These are phyloP conservation scores for Campoletis sonorensis DNA, from an alignment of 1,140 invertebrate genomes.

Conservation along the genomic window DNA sequence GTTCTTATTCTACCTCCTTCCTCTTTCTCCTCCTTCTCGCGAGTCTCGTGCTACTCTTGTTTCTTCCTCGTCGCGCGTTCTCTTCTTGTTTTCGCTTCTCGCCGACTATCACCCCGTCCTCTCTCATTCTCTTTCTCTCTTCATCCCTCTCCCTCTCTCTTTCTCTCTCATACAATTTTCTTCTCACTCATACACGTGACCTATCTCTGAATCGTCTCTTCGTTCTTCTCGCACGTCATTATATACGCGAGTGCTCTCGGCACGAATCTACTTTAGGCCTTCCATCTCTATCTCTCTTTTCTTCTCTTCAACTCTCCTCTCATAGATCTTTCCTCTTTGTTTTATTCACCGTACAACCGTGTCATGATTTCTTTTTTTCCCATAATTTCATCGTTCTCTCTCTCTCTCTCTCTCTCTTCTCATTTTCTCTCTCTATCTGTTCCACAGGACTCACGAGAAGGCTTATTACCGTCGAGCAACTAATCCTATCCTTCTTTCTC, in stretches of 20 bases:
- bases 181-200: constrained; percentile 43
- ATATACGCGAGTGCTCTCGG: constrained; percentile 67
- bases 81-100: constrained; percentile 52
- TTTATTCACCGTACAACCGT: not conserved
- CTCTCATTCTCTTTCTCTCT: constrained; percentile 50
- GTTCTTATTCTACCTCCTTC: constrained; percentile 48
- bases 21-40: constrained; percentile 41
- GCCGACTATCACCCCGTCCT: constrained; percentile 43
- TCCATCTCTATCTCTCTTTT: constrained; percentile 50
- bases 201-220: constrained; percentile 30
- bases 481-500: constrained; percentile 71
- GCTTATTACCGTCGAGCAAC: constrained; percentile 68
- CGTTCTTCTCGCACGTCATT: constrained; percentile 70
- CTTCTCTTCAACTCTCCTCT: constrained; percentile 10
- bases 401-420: not conserved
- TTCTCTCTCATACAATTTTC: constrained; percentile 17
- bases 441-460: constrained; percentile 25
- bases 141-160: constrained; percentile 9
- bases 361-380: constrained; percentile 11
- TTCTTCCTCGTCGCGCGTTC: constrained; percentile 47
- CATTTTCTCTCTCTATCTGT: constrained; percentile 6
- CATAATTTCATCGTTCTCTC: not conserved
- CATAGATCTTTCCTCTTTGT: constrained; percentile 32
- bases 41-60: constrained; percentile 50
- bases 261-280: constrained; percentile 74